Percentiles rank a stretch among this genome's conserved stretches.
phyloP scores from a whole-genome alignment of 2,888 invertebrate genomes.

The Nemotelus nigrinus region DNA sequence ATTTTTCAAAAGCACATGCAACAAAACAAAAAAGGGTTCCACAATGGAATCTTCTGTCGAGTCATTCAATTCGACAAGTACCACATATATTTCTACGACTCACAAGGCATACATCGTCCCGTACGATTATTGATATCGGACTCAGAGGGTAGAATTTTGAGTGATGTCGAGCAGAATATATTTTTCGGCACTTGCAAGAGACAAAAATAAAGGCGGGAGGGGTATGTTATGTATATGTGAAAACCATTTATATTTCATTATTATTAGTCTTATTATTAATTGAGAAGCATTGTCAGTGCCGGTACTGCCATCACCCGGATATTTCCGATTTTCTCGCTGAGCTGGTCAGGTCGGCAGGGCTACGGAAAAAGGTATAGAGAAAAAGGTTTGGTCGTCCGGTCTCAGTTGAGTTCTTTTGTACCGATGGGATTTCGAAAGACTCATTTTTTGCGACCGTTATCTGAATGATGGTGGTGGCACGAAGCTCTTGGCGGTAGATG shows the following conservation, averaged over 20 bases:
- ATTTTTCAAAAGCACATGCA: constrained; percentile 7
- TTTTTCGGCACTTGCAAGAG: background rate
- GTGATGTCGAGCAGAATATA: background rate
- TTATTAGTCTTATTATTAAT: constrained; percentile 51
- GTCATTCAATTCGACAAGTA: background rate
- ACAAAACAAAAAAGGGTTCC: constrained; percentile 21
- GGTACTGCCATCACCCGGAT: no score
- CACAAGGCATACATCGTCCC: no score
- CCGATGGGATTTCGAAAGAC: no score
- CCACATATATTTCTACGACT: no score
- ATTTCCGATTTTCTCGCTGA: background rate
- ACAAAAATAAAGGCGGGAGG: background rate
- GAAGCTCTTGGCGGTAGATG: background rate
- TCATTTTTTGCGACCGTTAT: no score
- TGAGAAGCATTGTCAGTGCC: constrained; percentile 47
- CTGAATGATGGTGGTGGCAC: no score
- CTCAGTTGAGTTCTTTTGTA: background rate
- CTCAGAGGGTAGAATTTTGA: no score
- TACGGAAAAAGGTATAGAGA: constrained; percentile 7
- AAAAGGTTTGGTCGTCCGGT: background rate
- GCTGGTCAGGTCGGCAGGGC: background rate
- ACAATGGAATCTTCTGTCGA: background rate
- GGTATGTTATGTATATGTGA: constrained; percentile 3
- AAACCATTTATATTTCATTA: constrained; percentile 49
- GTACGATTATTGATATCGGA: no score